phyloP scores from a whole-genome alignment of 2,113 vertebrate genomes.

The Eidolon helvum region DNA sequence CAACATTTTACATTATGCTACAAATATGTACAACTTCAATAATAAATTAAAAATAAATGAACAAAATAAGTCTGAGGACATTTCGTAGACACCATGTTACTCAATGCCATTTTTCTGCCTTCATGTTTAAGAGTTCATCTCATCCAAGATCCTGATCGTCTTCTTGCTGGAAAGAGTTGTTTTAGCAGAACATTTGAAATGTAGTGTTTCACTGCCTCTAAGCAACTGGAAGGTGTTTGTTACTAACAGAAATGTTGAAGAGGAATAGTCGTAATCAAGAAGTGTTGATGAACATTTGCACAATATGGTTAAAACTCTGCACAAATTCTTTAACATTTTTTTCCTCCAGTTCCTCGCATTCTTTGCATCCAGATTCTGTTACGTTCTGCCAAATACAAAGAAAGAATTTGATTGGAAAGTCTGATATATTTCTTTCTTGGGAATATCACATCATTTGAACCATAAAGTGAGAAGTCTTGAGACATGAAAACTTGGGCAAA shows the following conservation, averaged over 20 bases:
- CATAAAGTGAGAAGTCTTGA: not conserved
- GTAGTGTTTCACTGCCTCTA: not conserved
- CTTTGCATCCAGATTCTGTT: slow-evolving; percentile 78
- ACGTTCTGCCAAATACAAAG: slow-evolving; percentile 61
- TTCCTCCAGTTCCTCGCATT: slow-evolving; percentile 87
- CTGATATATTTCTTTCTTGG: not conserved
- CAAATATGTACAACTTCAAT: slow-evolving; percentile 62
- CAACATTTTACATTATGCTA: slow-evolving; percentile 51
- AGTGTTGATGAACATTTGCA: slow-evolving; percentile 48
- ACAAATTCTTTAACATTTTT: slow-evolving; percentile 82
- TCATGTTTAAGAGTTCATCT: not conserved
- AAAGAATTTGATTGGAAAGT: not conserved
- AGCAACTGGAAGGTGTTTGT: not conserved
- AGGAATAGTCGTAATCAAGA: not conserved
- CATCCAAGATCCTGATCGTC: not conserved
- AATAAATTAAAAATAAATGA: slow-evolving; percentile 76
- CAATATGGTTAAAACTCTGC: slow-evolving; percentile 71
- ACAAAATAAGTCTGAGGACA: not conserved
- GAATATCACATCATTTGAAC: not conserved
- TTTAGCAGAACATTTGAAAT: not conserved
- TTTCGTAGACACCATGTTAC: not conserved
- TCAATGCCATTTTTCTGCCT: not conserved
- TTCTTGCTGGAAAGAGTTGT: not conserved
- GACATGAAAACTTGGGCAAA: not conserved
- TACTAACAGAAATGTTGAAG: not conserved